Percentiles rank a stretch among this genome's conserved stretches.
phyloP scores from a whole-genome alignment of 2,888 invertebrate genomes.

The Mystacides longicornis region DNA sequence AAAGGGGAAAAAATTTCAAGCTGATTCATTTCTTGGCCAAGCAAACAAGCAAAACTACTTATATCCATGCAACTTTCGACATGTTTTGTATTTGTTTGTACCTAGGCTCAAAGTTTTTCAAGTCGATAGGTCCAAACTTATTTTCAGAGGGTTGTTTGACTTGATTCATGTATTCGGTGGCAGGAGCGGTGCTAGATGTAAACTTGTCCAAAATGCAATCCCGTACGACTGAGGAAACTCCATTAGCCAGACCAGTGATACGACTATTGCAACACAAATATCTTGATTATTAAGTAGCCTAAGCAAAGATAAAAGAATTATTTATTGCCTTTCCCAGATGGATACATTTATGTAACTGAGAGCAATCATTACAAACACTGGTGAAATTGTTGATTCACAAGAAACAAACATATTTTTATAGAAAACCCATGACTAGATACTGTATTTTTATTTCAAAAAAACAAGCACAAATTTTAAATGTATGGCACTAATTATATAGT shows the following conservation, averaged over 20 bases:
- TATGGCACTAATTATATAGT: too few relatives aligned
- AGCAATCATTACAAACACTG: not conserved
- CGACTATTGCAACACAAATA: conserved; percentile 44
- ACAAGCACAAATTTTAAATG: too few relatives aligned
- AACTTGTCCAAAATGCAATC: conserved; percentile 57
- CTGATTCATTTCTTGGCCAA: too few relatives aligned
- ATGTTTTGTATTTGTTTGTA: too few relatives aligned
- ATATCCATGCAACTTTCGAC: too few relatives aligned
- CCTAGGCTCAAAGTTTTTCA: conserved; percentile 62
- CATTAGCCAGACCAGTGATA: conserved; percentile 63
- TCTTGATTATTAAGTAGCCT: not conserved
- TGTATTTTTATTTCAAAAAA: too few relatives aligned
- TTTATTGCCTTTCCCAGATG: too few relatives aligned
- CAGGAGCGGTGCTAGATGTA: conserved; percentile 19
- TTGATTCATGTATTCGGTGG: conserved; percentile 36
- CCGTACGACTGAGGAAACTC: conserved; percentile 60
- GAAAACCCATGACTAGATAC: too few relatives aligned
- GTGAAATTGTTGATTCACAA: too few relatives aligned
- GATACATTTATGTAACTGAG: too few relatives aligned
- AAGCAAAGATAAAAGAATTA: not conserved
- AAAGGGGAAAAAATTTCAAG: too few relatives aligned
- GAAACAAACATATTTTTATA: too few relatives aligned
- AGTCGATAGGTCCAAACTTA: conserved; percentile 46
- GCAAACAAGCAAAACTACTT: not conserved
- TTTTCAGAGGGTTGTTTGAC: conserved; percentile 28